A percentile compares a stretch with the other conserved stretches of the same genome.
Evolutionary conservation across 2,797 vertebrate species (phyloP).

Genomic region (Falco peregrinus): DNA sequence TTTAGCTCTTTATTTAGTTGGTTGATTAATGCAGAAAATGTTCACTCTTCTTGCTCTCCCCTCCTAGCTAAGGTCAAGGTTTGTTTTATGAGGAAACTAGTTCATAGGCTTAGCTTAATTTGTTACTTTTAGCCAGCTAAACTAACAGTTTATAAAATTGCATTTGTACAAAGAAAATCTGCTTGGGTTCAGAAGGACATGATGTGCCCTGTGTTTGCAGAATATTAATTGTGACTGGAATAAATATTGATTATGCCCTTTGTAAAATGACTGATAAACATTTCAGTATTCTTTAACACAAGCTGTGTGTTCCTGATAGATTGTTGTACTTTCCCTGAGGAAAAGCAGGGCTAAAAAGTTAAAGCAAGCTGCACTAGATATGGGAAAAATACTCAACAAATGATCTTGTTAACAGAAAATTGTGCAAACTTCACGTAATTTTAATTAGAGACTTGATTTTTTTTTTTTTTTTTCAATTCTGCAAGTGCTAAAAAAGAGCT

Average conservation of each 20-base stretch:
- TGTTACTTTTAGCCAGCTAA: slow-evolving; percentile 8
- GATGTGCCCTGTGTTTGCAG: slow-evolving; percentile 4
- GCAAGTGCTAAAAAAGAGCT: not conserved
- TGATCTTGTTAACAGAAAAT: slow-evolving; percentile 32
- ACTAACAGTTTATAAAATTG: slow-evolving; percentile 9
- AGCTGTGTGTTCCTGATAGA: slow-evolving; percentile 11
- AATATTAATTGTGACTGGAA: slow-evolving; percentile 33
- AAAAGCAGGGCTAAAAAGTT: not conserved
- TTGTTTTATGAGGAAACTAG: not conserved
- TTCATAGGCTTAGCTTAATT: not conserved
- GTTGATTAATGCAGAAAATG: not conserved
- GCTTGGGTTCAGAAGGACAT: not conserved
- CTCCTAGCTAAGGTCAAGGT: not conserved
- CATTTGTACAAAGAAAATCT: not conserved
- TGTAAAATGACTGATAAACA: slow-evolving; percentile 30
- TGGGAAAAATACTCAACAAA: not conserved
- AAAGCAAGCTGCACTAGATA: not conserved
- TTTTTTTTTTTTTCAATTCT: not conserved
- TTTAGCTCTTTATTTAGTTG: not conserved
- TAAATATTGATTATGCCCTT: slow-evolving; percentile 45
- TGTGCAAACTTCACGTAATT: not conserved
- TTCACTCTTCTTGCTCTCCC: not conserved
- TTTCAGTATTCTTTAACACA: slow-evolving; percentile 36
- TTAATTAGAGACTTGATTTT: slow-evolving; percentile 3
- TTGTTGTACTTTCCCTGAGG: not conserved